Percentiles rank a stretch among this genome's conserved stretches.
Evolutionary conservation across 2,113 vertebrate species (phyloP).

Genomic region (Heterocephalus glaber): DNA sequence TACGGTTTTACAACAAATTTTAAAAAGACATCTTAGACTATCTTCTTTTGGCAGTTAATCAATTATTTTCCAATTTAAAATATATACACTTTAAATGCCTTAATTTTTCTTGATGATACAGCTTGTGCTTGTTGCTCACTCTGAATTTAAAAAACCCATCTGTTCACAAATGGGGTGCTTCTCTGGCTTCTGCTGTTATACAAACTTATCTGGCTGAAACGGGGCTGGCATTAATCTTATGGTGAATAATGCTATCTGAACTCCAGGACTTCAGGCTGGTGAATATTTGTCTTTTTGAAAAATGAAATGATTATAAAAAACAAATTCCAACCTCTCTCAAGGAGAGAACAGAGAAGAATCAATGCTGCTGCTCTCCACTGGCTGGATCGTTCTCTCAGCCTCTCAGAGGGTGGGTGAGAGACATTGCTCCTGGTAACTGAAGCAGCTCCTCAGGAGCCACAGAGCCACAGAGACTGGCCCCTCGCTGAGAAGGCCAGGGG

Average conservation of each 20-base stretch:
- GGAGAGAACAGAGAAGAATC: slow-evolving; percentile 50
- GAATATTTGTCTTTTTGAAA: slow-evolving; percentile 61
- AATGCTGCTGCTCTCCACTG: not conserved
- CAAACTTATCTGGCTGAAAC: not conserved
- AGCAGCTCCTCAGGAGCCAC: too few species aligned
- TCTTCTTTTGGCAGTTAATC: not conserved
- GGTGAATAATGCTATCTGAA: slow-evolving; percentile 43
- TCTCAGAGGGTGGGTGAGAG: not conserved
- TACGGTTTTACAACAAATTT: slow-evolving; percentile 5
- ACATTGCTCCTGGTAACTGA: too few species aligned
- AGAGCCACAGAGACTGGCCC: not conserved
- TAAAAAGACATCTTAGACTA: not conserved
- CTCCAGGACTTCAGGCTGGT: not conserved
- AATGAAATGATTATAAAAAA: slow-evolving; percentile 21
- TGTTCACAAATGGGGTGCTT: not conserved
- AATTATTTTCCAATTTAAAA: slow-evolving; percentile 32
- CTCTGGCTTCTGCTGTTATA: not conserved
- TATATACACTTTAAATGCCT: not conserved
- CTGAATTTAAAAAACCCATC: not conserved
- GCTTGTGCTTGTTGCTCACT: not conserved
- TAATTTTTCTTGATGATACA: slow-evolving; percentile 32
- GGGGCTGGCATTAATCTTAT: not conserved
- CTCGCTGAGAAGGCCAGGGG: not conserved
- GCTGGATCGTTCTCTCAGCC: not conserved
- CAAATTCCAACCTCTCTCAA: not conserved